Conservation (phyloP, 2,797 vertebrate species). For the Chrysocyon brachyurus region DNA sequence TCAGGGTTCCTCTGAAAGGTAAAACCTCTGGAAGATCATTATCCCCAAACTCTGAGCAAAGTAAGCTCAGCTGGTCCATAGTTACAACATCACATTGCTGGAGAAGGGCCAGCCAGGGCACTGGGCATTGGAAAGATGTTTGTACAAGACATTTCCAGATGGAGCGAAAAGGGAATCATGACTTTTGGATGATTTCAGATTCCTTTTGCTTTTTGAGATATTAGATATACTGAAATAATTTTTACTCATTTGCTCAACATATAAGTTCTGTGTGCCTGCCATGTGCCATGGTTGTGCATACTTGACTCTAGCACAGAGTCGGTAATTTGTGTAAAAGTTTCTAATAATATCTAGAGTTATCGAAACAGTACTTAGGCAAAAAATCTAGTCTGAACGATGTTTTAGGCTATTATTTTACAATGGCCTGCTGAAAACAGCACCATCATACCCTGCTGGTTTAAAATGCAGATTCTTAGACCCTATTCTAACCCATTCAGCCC, state of each 20-base stretch:
- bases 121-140: not conserved
- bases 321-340: not conserved
- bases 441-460: not conserved
- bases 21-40: not conserved
- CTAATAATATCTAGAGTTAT: not conserved
- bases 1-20: not conserved
- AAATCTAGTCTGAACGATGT: not conserved
- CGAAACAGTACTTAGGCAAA: not conserved
- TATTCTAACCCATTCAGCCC: not conserved
- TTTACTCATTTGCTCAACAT: not conserved
- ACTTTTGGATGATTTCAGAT: not conserved
- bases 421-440: not conserved
- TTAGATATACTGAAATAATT: not conserved
- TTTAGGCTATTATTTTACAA: not conserved
- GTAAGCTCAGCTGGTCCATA: not conserved
- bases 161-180: not conserved
- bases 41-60: not conserved
- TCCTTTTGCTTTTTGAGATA: not conserved
- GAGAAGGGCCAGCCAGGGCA: not conserved
- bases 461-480: not conserved
- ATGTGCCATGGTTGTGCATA: rapidly evolving
- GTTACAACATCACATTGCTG: not conserved
- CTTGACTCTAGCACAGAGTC: not conserved
- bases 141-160: not conserved
- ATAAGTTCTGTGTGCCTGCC: not conserved